A percentile compares a stretch with the other conserved stretches of the same genome.
Evolutionary conservation across 2,888 invertebrate species (phyloP).

Genomic region (Chrysolina haemoptera): DNA sequence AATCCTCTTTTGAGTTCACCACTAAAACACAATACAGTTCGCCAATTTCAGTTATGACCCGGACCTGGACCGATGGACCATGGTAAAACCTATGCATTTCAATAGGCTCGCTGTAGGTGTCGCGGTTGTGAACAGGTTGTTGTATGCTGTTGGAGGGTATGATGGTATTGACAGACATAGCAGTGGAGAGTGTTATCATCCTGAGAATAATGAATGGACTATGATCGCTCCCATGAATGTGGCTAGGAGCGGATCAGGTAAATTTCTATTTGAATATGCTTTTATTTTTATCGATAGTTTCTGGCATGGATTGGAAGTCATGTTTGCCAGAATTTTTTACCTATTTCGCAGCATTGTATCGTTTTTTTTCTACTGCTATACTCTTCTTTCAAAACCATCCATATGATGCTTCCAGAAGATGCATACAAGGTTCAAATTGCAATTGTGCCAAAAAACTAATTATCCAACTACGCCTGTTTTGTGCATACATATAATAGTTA

Average conservation of each 20-base stretch:
- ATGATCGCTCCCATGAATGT: constrained; percentile 84
- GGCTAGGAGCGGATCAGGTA: constrained; percentile 89
- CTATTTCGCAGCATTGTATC: too few relatives aligned
- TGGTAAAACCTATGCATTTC: constrained; percentile 81
- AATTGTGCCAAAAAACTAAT: too few relatives aligned
- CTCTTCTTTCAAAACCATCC: too few relatives aligned
- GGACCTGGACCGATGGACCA: constrained; percentile 86
- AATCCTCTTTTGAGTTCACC: too few relatives aligned
- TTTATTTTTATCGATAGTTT: not conserved
- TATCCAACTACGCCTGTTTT: too few relatives aligned
- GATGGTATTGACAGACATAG: constrained; percentile 85
- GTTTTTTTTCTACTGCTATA: too few relatives aligned
- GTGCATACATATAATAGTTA: too few relatives aligned
- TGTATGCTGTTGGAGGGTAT: constrained; percentile 88
- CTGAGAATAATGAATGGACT: constrained; percentile 92
- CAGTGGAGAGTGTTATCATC: constrained; percentile 93
- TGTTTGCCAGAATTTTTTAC: too few relatives aligned
- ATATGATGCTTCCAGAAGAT: too few relatives aligned
- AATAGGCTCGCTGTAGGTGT: constrained; percentile 87
- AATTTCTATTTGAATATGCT: constrained; percentile 23
- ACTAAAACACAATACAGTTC: not conserved
- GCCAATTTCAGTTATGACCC: constrained; percentile 82
- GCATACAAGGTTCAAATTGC: too few relatives aligned
- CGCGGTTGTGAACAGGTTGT: constrained; percentile 82
- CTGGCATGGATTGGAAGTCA: not conserved